Evolutionary conservation across 2,113 vertebrate genomes (phyloP).

Genomic region (Atlantisia rogersi): DNA sequence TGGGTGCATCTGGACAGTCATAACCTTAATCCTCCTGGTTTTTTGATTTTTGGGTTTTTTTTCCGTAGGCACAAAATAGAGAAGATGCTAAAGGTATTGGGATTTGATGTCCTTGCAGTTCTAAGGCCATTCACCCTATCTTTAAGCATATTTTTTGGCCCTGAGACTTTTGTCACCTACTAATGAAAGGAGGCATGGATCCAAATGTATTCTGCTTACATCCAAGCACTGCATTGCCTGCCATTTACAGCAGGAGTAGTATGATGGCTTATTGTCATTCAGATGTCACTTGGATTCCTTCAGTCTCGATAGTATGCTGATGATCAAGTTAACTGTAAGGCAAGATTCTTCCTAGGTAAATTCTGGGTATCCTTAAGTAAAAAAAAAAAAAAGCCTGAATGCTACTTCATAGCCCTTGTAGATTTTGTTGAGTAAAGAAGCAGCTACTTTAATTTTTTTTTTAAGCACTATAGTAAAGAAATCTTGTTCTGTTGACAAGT

Average conservation of each 20-base stretch:
- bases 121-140: neutral
- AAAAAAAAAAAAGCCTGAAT: neutral
- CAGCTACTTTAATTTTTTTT: neutral
- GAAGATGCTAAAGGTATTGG: neutral
- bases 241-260: neutral
- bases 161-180: neutral
- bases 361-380: neutral
- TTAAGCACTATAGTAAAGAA: slow-evolving; percentile 64
- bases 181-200: slow-evolving; percentile 1
- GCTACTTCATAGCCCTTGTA: neutral
- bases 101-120: neutral
- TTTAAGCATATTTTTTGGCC: neutral
- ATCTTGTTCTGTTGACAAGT: slow-evolving; percentile 64
- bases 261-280: slow-evolving; percentile 10
- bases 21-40: neutral
- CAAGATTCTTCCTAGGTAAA: neutral
- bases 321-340: neutral
- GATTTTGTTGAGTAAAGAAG: neutral
- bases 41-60: neutral
- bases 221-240: neutral
- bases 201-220: neutral
- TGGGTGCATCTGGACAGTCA: neutral
- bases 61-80: neutral
- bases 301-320: neutral
- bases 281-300: neutral